phyloP scores from a whole-genome alignment of 1,140 invertebrate genomes.

The Aphelinus certus region DNA sequence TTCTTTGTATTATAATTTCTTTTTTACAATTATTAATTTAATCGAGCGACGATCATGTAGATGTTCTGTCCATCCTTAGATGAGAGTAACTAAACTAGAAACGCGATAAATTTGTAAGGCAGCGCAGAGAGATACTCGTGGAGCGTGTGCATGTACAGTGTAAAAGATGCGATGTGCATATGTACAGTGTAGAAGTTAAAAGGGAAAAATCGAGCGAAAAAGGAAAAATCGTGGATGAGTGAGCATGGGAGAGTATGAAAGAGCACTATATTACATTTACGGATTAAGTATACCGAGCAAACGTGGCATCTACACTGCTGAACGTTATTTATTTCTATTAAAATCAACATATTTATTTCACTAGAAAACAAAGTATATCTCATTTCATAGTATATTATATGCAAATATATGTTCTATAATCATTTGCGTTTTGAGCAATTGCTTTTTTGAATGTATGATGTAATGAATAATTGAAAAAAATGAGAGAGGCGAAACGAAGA shows the following conservation, averaged over 20 bases:
- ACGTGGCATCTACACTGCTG: slow-evolving; percentile 52
- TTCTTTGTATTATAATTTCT: slow-evolving; percentile 36
- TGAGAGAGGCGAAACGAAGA: slow-evolving; percentile 12
- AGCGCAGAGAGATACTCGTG: slow-evolving; percentile 57
- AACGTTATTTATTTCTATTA: slow-evolving; percentile 13
- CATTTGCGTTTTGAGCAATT: slow-evolving; percentile 7
- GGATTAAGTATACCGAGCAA: slow-evolving; percentile 57
- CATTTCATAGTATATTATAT: slow-evolving; percentile 4
- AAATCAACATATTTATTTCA: slow-evolving; percentile 25
- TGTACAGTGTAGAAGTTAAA: slow-evolving; percentile 64
- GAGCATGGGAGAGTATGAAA: slow-evolving; percentile 41
- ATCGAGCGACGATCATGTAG: slow-evolving; percentile 16
- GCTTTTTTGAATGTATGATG: slow-evolving; percentile 12
- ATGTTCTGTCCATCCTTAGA: slow-evolving; percentile 53
- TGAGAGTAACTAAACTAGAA: slow-evolving; percentile 46
- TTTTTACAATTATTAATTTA: slow-evolving; percentile 35
- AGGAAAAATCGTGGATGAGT: slow-evolving; percentile 27
- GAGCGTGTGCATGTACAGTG: slow-evolving; percentile 64
- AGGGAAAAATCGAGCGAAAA: slow-evolving; percentile 40
- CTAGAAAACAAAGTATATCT: slow-evolving; percentile 17
- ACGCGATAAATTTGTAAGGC: slow-evolving; percentile 48
- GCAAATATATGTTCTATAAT: slow-evolving; percentile 18
- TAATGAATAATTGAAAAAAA: slow-evolving; percentile 23
- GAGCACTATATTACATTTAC: slow-evolving; percentile 59
- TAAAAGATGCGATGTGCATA: slow-evolving; percentile 67